Percentiles rank a stretch among this genome's conserved stretches.
Evolutionary conservation across 1,140 invertebrate species (phyloP).

Genomic region (Caerostris darwini): DNA sequence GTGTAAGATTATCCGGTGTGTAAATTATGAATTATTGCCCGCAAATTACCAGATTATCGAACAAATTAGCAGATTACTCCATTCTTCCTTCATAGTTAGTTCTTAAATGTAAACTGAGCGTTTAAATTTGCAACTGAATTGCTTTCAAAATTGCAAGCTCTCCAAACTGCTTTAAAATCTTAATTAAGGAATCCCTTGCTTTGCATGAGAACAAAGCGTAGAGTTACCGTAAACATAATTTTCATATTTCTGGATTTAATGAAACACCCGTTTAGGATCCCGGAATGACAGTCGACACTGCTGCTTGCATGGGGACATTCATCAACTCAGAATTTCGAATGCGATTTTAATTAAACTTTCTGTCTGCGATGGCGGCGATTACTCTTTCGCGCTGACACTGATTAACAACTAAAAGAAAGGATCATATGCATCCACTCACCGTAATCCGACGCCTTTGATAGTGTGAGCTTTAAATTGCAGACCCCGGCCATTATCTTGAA

Average conservation of each 20-base stretch:
- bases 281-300: neutral
- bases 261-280: neutral
- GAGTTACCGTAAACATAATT: neutral
- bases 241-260: conserved; percentile 29
- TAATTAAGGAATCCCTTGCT: too few relatives aligned
- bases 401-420: conserved; percentile 28
- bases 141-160: too few relatives aligned
- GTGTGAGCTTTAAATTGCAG: neutral
- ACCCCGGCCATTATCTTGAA: neutral
- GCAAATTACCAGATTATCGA: too few relatives aligned
- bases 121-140: too few relatives aligned
- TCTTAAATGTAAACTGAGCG: too few relatives aligned
- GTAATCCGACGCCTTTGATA: neutral
- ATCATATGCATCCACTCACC: conserved; percentile 6
- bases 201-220: too few relatives aligned
- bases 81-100: too few relatives aligned
- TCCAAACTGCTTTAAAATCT: too few relatives aligned
- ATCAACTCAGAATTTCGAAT: conserved; percentile 18
- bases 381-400: conserved; percentile 19
- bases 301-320: neutral
- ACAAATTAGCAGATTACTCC: too few relatives aligned
- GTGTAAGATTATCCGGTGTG: too few relatives aligned
- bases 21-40: too few relatives aligned
- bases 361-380: neutral
- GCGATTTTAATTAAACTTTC: conserved; percentile 24